A percentile compares a stretch with the other conserved stretches of the same genome.
These are phyloP conservation scores for Echeneis naucrates DNA, from an alignment of 2,797 vertebrate species.

Conservation along the genomic window DNA sequence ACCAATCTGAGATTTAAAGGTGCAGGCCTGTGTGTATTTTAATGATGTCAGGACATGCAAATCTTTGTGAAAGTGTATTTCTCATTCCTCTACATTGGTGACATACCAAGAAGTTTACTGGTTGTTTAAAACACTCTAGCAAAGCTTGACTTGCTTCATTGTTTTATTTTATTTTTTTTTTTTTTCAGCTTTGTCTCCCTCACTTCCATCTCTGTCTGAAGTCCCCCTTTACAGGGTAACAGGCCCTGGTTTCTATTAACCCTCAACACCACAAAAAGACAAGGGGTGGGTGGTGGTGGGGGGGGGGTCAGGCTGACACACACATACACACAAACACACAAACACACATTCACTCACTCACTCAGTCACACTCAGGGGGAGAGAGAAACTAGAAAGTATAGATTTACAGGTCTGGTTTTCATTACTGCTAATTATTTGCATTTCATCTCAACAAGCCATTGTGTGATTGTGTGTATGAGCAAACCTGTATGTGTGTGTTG, in stretches of 20 bases:
- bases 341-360: too few relatives aligned
- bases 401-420: conserved; percentile 93
- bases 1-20: conserved; percentile 62
- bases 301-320: conserved; percentile 54
- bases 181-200: conserved; percentile 43
- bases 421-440: conserved; percentile 99
- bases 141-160: conserved; percentile 45
- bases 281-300: conserved; percentile 50
- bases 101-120: conserved; percentile 16
- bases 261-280: conserved; percentile 75
- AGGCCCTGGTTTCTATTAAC: conserved; percentile 82
- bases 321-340: conserved; percentile 28
- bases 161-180: conserved; percentile 31
- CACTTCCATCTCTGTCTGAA: conserved; percentile 56
- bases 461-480: conserved; percentile 40
- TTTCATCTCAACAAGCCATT: conserved; percentile 91
- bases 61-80: conserved; percentile 62
- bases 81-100: conserved; percentile 15
- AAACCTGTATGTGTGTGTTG: conserved; percentile 23
- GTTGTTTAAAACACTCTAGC: conserved; percentile 27
- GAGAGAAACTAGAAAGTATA: too few relatives aligned
- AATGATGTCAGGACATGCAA: conserved; percentile 63
- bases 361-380: conserved; percentile 9
- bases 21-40: conserved; percentile 58
- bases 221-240: conserved; percentile 64